Base-by-base conservation (phyloP, 1,140 invertebrate species). In the Liolophura sinensis region DNA sequence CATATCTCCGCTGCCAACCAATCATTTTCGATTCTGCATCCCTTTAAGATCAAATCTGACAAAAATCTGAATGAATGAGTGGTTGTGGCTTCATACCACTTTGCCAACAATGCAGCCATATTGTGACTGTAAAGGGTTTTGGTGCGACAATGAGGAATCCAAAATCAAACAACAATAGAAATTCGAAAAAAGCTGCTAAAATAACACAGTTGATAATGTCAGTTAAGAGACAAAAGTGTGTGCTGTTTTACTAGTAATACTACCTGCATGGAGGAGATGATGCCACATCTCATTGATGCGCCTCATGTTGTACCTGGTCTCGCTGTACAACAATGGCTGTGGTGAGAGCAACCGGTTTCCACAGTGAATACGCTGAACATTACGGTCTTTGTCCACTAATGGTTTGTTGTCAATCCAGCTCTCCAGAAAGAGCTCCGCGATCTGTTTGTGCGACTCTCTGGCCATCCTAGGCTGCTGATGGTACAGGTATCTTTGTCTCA, bases 241-340 rank as follows among this genome's bases (percentile, higher is more conserved):
- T n/a, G 51, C 24, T 54, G 24, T 3, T 54, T 6, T 14, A 16
- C 1, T 18, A 4, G 52, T 27, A 9, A 40, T 49, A 50, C 16
- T 63, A 83, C 82, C 81, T 64, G 78, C 75, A 25, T 78, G 69
- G 31, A 85, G 64, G 4, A 85, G 73, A 60, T 85, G 84, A 58
- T 75, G 81, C 83, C 84, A 85, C 0, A 85, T 69, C 74, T 85
- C 82, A 48, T 83, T 76, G 0, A 85, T 70, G 64, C 77, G 77
- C 22, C 84, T 66, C 16, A 56, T 56, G 61, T 79, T 79, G 64
- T 80, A 78, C 60, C 64, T 72, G n/a, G 64, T 56, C 49, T 77
- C 73, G 50, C 68, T 74, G 57, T 77, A 78, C 0, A 77, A 57
- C 18, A 78, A 65, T 22, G 76, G 78, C 40, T 81, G 77, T 48